phyloP scores from a whole-genome alignment of 2,888 invertebrate species.

The Galerucella pusilla region DNA sequence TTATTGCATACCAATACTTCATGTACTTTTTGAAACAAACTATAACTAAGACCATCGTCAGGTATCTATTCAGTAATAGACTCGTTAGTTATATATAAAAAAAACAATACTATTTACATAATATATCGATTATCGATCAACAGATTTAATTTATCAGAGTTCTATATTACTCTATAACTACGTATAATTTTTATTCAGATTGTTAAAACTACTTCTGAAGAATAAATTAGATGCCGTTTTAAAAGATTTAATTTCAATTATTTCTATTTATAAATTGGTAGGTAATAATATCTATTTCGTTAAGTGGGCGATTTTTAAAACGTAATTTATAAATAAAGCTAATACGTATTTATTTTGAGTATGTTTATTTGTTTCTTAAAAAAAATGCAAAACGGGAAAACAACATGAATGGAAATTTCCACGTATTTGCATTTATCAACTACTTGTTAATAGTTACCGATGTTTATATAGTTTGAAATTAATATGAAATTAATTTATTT shows the following conservation, averaged over 20 bases:
- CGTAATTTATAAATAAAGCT: not conserved
- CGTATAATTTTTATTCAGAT: not conserved
- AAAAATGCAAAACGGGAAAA: not conserved
- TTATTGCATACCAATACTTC: too few species aligned
- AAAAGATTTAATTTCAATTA: not conserved
- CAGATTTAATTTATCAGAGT: not conserved
- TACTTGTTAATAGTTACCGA: not conserved
- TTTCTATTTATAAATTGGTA: not conserved
- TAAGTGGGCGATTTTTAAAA: not conserved
- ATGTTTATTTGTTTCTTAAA: not conserved
- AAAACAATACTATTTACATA: not conserved
- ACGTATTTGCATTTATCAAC: not conserved
- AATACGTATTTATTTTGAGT: not conserved
- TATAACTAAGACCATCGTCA: too few species aligned
- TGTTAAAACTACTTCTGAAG: not conserved
- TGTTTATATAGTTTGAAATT: not conserved
- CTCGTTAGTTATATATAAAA: not conserved
- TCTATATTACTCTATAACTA: not conserved
- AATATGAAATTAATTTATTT: not conserved
- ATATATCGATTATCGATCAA: not conserved
- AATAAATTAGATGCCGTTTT: not conserved
- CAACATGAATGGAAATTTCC: not conserved
- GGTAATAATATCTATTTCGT: not conserved
- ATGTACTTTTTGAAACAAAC: too few species aligned
- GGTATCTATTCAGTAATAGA: too few species aligned